Conservation (phyloP, 2,888 invertebrate genomes). For the Barypeithes pellucidus region DNA sequence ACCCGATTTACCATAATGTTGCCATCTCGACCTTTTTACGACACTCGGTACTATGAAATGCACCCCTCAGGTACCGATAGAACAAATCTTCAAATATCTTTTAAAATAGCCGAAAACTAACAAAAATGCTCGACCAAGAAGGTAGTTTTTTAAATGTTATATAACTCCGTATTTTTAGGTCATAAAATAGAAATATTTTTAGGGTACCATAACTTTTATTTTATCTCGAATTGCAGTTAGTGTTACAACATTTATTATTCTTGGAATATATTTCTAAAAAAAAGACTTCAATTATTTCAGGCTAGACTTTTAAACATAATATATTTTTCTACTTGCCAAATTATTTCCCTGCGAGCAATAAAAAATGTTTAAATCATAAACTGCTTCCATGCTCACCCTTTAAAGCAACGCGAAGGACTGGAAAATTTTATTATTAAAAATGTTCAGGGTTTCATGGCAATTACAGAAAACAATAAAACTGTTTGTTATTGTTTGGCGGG, state of each 20-base stretch:
- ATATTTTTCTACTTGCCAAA: not conserved
- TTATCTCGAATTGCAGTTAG: not conserved
- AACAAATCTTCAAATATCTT: too few relatives aligned
- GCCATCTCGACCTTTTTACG: not conserved
- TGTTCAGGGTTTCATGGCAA: constrained; percentile 15
- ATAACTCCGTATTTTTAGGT: not conserved
- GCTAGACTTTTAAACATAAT: not conserved
- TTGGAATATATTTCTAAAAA: not conserved
- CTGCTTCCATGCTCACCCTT: not conserved
- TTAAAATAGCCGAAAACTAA: not conserved
- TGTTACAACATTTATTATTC: not conserved
- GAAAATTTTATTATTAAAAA: constrained; percentile 20
- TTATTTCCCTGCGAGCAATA: not conserved
- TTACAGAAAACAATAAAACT: constrained; percentile 25
- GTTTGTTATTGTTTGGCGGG: constrained; percentile 30
- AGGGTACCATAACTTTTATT: not conserved
- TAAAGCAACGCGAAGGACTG: not conserved
- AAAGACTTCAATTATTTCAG: too few relatives aligned
- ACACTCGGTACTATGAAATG: too few relatives aligned
- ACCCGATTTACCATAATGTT: not conserved
- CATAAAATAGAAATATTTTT: not conserved
- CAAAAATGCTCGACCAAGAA: not conserved
- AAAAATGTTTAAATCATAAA: constrained; percentile 4
- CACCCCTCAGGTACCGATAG: too few relatives aligned
- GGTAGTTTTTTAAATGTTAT: not conserved